These are phyloP conservation scores for Gymnogyps californianus DNA, from an alignment of 2,113 vertebrate genomes.

Conservation along the genomic window DNA sequence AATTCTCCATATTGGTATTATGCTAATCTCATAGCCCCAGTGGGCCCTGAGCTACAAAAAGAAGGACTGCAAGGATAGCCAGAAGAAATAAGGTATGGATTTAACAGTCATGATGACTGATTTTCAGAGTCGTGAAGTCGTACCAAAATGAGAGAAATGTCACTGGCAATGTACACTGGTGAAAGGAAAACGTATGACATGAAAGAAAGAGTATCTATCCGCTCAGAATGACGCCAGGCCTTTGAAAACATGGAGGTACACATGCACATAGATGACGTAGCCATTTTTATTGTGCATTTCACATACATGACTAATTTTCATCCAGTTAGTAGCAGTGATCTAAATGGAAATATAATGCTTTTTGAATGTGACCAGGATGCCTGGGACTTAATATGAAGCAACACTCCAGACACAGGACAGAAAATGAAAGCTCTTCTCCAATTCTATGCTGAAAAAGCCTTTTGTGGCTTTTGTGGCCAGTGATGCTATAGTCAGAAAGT, in stretches of 20 bases:
- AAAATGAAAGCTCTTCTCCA: neutral
- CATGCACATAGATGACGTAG: rapidly evolving
- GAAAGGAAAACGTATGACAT: neutral
- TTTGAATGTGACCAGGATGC: neutral
- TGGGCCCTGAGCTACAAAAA: neutral
- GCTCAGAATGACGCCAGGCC: neutral
- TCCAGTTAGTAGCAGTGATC: neutral
- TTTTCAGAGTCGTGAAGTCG: neutral
- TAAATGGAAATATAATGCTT: neutral
- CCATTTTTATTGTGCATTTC: neutral
- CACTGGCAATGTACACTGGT: rapidly evolving
- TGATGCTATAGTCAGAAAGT: rapidly evolving
- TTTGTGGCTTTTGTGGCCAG: rapidly evolving
- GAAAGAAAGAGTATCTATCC: neutral
- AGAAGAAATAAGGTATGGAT: neutral
- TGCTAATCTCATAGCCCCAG: neutral
- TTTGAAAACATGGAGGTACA: neutral
- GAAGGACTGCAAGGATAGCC: neutral
- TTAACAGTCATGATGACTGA: neutral
- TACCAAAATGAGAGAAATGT: neutral
- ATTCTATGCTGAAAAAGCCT: rapidly evolving
- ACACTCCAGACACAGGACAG: rapidly evolving
- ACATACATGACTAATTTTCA: neutral
- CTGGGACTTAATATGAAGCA: neutral
- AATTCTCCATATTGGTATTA: neutral